These are phyloP conservation scores for Panagrolaimus sp. DNA, from an alignment of 1,140 invertebrate genomes.

Conservation along the genomic window DNA sequence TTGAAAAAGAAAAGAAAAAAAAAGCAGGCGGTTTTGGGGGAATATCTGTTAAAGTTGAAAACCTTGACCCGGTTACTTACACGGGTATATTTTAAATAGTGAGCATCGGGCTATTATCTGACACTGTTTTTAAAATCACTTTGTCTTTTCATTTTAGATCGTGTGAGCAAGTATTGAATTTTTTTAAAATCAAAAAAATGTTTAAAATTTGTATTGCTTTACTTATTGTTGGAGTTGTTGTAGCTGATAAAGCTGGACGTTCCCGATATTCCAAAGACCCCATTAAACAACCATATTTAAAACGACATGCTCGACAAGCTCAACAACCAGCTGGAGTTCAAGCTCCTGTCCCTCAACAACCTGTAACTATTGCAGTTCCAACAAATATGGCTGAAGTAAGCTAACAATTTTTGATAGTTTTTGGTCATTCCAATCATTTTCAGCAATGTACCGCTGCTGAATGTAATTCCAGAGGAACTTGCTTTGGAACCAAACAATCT, in stretches of 20 bases:
- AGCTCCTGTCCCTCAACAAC: not conserved
- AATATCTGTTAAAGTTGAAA: too few species aligned
- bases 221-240: not conserved
- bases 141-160: too few species aligned
- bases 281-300: conserved; percentile 6
- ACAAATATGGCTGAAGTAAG: conserved; percentile 12
- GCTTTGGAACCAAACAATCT: conserved; percentile 13
- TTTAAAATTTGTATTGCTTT: conserved; percentile 6
- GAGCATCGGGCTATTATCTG: too few species aligned
- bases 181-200: not conserved
- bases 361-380: not conserved
- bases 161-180: too few species aligned
- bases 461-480: conserved; percentile 19
- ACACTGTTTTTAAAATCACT: too few species aligned
- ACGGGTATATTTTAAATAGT: too few species aligned
- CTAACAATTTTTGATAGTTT: not conserved
- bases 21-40: too few species aligned
- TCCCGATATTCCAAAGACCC: not conserved
- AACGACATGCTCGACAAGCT: conserved; percentile 8
- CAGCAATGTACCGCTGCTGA: conserved; percentile 18
- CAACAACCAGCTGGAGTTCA: not conserved
- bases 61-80: too few species aligned
- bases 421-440: conserved; percentile 14
- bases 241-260: not conserved
- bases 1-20: too few species aligned